Base-by-base conservation (phyloP, 35 echinoderm and acorn worm genomes). In the Chiridota heheva region DNA sequence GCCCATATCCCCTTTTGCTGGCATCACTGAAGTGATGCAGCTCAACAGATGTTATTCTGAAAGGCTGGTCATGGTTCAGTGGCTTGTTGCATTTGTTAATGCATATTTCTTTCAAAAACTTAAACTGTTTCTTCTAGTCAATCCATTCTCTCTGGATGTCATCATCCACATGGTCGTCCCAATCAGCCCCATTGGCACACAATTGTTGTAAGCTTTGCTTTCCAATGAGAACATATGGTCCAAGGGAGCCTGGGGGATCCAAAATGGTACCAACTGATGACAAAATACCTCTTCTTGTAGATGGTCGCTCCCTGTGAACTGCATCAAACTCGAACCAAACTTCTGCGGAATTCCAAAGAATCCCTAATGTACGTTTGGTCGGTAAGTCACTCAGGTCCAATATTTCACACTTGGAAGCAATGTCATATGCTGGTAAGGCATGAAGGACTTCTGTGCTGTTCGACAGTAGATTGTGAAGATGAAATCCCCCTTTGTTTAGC, bases 391-490 rank as follows among this genome's bases (percentile, higher is more conserved):
- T 51, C 6, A 77, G 44, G 36, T 78, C 60, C 73, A 61, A 78
- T n/a, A 36, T 17, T 2, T 78, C 35, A 7, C 60, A 58, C 32
- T 46, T 39, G 24, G 57, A 36, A 10, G 84, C 72, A 0, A 20
- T 41, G 17, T 28, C 36, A 16, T 46, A 60, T 76, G 24, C 57
- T 16, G 72, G 72, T 37, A 68, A n/a, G 26, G 72, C 47, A n/a
- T 72, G 18, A 60, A 88, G 42, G 32, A 89, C 86, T 26, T 82
- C 36, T 40, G 29, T 42, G 3, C 34, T n/a, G 37, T 88, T 88
- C 18, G 41, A 57, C 1, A 69, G 24, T 15, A 27, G 82, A 43
- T 82, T 80, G 15, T 38, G 35, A 34, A 88, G 33, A 24, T 51
- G 17, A 42, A 82, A 82, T n/a, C 65, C 77, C 12, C 66, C 78